Base-by-base conservation (phyloP, 2,797 vertebrate genomes). In the Onychomys leucogaster region DNA sequence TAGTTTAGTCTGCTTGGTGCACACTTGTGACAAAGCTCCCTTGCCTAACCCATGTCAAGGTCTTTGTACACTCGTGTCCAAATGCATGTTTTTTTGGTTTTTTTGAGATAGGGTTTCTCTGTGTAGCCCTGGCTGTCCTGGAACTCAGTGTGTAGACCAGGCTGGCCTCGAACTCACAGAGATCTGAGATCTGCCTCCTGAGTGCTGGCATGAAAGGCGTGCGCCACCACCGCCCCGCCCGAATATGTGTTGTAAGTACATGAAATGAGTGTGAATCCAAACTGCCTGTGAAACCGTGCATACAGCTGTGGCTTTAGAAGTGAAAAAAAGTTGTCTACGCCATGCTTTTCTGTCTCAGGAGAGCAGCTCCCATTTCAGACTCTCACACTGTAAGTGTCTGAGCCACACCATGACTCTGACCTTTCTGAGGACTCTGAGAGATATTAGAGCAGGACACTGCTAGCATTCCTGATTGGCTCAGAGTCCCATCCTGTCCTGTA, bases 181-280 rank as follows among this genome's bases (percentile, higher is more conserved):
- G 49, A 52, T 52, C n/a, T n/a, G n/a, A n/a, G n/a, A n/a, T n/a
- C 49, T 52, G 49, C 49, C 49, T 52, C 12, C 49, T 12, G 11
- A 52, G 49, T 52, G 49, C 49, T 52, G 49, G 49, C 11, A 52
- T 52, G 11, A 52, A 52, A 52, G 49, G 49, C 49, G 49, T 52
- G 49, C 11, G 49, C 49, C 49, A 52, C 49, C 49, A 52, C 49
- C 12, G 12, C 49, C 49, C 49, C 43, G 71, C 25, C n/a, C 0
- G 1, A 57, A 12, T 75, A 61, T 2, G 0, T 0, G 1, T 34
- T 0, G 0, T 65, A 32, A 75, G n/a, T 23, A 21, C 19, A 10
- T 37, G 69, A 13, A 73, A n/a, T 34, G 65, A 67, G 65, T 23
- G 8, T 73, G 29, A 34, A 65, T 82, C 32, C 23, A 57, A 34